Evolutionary conservation across 2,888 invertebrate genomes (phyloP).

Genomic region (Mesorhabditis sp.): DNA sequence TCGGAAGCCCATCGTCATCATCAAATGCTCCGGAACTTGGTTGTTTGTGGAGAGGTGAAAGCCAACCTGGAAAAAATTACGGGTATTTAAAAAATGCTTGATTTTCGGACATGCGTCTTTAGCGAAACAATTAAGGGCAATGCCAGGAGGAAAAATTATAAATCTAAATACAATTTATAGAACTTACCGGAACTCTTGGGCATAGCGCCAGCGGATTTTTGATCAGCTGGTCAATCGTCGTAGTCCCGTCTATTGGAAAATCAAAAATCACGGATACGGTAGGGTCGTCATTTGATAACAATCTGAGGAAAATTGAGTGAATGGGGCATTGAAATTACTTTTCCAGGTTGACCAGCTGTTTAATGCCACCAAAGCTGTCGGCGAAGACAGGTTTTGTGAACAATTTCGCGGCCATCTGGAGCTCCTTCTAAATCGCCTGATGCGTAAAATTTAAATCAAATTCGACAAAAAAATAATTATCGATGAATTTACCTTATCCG

Average conservation of each 20-base stretch:
- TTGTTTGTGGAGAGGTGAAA: not conserved
- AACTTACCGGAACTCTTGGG: not conserved
- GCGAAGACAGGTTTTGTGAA: not conserved
- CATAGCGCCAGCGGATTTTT: not conserved
- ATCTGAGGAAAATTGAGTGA: not conserved
- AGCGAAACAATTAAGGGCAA: not conserved
- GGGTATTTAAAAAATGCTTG: not conserved
- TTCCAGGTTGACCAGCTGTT: not conserved
- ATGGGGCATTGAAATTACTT: not conserved
- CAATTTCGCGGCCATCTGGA: not conserved
- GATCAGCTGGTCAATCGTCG: not conserved
- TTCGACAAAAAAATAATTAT: not conserved
- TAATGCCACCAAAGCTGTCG: no score
- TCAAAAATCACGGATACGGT: not conserved
- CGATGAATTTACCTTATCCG: not conserved
- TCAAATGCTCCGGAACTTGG: not conserved
- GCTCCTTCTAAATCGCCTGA: not conserved
- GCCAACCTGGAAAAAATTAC: not conserved
- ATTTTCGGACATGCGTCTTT: not conserved
- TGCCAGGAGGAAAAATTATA: not conserved
- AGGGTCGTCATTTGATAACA: not conserved
- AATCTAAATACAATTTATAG: not conserved
- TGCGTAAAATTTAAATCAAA: not conserved
- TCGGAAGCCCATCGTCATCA: not conserved
- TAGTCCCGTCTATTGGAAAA: not conserved